Base-by-base conservation (phyloP, 2,888 invertebrate genomes). In the Julus scanicus region DNA sequence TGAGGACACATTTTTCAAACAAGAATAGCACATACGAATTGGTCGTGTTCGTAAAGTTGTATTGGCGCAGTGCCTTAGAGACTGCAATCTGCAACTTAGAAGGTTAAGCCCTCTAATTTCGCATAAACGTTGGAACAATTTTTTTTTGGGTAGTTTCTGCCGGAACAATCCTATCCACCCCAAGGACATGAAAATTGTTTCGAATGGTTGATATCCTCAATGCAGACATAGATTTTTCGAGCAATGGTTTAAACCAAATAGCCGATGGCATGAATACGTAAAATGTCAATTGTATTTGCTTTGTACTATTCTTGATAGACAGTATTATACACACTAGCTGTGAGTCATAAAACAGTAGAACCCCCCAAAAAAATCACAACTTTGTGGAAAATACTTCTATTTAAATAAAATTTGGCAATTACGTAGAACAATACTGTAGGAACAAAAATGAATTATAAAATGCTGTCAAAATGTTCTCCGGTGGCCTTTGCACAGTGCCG, bases 1-100 rank as follows among this genome's bases (percentile, higher is more conserved):
- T 29, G 71, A 71, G 71, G 71, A 29, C 71, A 29, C 71, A 71
- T 71, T 71, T 71, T 71, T 71, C 71, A 71, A 71, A 71, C 71
- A 71, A 8, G 71, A 71, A 71, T 20, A 71, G 71, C 71, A 71
- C 20, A 20, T 29, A 29, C 20, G 29, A 71, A 71, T 4, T 71
- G 29, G 20, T 29, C 8, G 71, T 71, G 71, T 71, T 71, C 20
- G 71, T 71, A 20, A 20, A 20, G 71, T 20, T 29, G 20, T 13
- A 53, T 53, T 11, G 29, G 9, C 20, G 71, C 20, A 71, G 71
- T n/a, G 20, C 71, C 71, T 71, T 29, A 9, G 71, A 71, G 71
- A 71, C 29, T 29, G 11, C 29, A 44, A 20, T 5, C 29, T 29
- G 29, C 29, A 29, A 29, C 20, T 20, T 8, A 71, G 29, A 71